Evolutionary conservation across 2,113 vertebrate species (phyloP).

Genomic region (Eonycteris spelaea): DNA sequence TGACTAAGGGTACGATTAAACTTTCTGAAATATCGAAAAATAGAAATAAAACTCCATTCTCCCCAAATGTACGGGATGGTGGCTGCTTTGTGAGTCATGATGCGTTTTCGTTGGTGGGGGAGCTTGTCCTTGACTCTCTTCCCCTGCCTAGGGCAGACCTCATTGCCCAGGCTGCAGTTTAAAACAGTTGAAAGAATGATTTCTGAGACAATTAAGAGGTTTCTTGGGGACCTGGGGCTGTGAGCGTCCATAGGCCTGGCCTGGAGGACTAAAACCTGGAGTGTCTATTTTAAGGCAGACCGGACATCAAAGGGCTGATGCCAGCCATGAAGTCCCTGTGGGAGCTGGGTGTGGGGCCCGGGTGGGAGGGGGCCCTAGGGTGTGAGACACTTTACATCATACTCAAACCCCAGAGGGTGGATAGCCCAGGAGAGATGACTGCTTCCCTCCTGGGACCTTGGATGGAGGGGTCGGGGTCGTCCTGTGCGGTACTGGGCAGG

Average conservation of each 20-base stretch:
- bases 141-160: neutral
- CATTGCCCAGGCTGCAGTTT: neutral
- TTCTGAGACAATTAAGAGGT: fast-evolving
- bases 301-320: neutral
- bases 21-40: no score
- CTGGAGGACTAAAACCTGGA: neutral
- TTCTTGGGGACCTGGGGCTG: neutral
- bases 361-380: no score
- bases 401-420: neutral
- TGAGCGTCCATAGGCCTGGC: neutral
- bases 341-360: neutral
- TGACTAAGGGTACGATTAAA: no score
- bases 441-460: neutral
- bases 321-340: fast-evolving
- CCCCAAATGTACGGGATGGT: neutral
- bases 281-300: neutral
- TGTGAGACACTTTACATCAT: fast-evolving
- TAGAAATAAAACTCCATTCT: no score
- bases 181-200: neutral
- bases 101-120: neutral
- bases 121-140: neutral
- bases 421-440: neutral
- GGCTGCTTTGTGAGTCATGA: neutral
- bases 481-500: neutral
- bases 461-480: no score